Base-by-base conservation (phyloP, 2,797 vertebrate species). In the Lagocephalus sceleratus region DNA sequence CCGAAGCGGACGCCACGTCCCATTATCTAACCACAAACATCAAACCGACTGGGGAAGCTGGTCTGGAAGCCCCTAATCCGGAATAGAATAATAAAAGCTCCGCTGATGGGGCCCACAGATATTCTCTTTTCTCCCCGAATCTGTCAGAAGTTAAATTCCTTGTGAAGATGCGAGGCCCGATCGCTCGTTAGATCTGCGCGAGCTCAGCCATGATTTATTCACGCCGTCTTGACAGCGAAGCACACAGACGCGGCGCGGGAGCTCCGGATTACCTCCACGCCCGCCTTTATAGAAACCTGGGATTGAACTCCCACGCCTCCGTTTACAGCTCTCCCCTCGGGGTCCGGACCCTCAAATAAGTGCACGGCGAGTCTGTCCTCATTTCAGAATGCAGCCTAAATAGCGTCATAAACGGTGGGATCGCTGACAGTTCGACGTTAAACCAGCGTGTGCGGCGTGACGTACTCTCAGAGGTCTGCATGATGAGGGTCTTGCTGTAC, bases 401-500 rank as follows among this genome's bases (percentile, higher is more conserved):
- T n/a, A n/a, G n/a, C n/a, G n/a, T n/a, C n/a, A n/a, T n/a, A n/a
- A n/a, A n/a, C n/a, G n/a, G n/a, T n/a, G n/a, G n/a, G n/a, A n/a
- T n/a, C n/a, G n/a, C n/a, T n/a, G n/a, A n/a, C n/a, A n/a, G n/a
- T n/a, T n/a, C n/a, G n/a, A n/a, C n/a, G n/a, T n/a, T n/a, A n/a
- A n/a, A n/a, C n/a, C n/a, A n/a, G n/a, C n/a, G n/a, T n/a, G n/a
- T n/a, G n/a, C n/a, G 52, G 52, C 19, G 46, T 0, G 20, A 85
- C 92, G 88, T 94, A 99, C 97, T 94, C 89, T 99, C 95, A 0
- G 97, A 95, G 9, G 97, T 99, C 85, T 98, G 95, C 60, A 99
- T 95, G 56, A 99, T 85, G 78, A 99, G 85, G 0, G 94, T 98
- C 92, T 99, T 99, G 94, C 97, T 99, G 91, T 98, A 98, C 14